phyloP scores from a whole-genome alignment of 1,140 invertebrate genomes.

The Nomia melanderi region DNA sequence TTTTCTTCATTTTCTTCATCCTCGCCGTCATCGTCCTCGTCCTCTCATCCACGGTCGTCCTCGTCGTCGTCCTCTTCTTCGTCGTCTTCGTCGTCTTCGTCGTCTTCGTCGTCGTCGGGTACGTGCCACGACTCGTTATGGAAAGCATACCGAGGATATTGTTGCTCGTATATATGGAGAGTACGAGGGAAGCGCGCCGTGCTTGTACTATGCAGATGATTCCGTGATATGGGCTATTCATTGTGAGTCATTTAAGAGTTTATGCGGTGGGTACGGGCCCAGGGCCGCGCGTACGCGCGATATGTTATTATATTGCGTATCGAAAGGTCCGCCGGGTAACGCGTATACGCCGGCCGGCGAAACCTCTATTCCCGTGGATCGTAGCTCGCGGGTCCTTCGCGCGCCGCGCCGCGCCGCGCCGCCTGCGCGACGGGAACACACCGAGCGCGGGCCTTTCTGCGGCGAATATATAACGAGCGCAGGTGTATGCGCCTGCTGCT shows the following conservation, averaged over 20 bases:
- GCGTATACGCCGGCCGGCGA: conserved; percentile 6
- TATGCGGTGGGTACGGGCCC: conserved; percentile 60
- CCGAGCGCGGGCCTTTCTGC: neutral
- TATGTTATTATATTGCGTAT: conserved; percentile 74
- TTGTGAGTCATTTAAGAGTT: conserved; percentile 75
- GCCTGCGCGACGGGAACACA: conserved; percentile 7
- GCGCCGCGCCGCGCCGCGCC: conserved; percentile 18
- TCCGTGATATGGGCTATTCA: conserved; percentile 77
- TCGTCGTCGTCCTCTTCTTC: conserved; percentile 23
- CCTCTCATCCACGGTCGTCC: neutral
- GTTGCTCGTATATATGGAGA: conserved; percentile 72
- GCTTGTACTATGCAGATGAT: conserved; percentile 78
- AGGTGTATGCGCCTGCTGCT: neutral
- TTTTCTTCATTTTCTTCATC: neutral
- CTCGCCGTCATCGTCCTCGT: neutral
- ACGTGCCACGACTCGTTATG: conserved; percentile 71
- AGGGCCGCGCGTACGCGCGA: conserved; percentile 53
- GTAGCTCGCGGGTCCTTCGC: conserved; percentile 38
- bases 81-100: conserved; percentile 42
- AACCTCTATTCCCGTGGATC: neutral
- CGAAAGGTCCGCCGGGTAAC: conserved; percentile 56
- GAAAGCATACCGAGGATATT: conserved; percentile 68
- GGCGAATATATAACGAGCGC: conserved; percentile 9
- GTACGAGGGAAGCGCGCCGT: conserved; percentile 63
- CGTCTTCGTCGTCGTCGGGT: conserved; percentile 30